A percentile compares a stretch with the other conserved stretches of the same genome.
phyloP scores from a whole-genome alignment of 2,888 invertebrate genomes.

The Taphrorychus bicolor region DNA sequence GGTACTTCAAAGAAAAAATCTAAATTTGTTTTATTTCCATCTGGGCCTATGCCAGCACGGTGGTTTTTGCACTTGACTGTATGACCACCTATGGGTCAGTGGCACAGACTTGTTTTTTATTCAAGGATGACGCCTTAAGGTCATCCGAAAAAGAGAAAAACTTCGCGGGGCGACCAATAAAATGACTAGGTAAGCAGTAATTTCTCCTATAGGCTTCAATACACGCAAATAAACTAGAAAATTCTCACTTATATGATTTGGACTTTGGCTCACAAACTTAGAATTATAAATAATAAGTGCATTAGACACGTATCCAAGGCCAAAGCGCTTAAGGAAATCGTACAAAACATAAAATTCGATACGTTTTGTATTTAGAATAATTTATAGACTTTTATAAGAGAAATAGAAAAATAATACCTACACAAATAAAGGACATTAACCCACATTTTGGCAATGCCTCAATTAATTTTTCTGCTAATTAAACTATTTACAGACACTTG shows the following conservation, averaged over 20 bases:
- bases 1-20: conserved; percentile 30
- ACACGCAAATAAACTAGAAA: too few relatives aligned
- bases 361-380: background rate
- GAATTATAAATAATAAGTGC: too few relatives aligned
- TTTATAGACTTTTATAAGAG: background rate
- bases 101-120: conserved; percentile 28
- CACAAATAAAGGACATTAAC: background rate
- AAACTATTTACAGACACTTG: background rate
- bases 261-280: background rate
- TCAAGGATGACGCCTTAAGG: background rate
- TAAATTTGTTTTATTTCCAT: conserved; percentile 18
- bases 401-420: background rate
- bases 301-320: background rate
- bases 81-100: conserved; percentile 32
- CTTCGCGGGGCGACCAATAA: background rate
- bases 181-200: too few relatives aligned
- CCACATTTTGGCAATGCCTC: conserved; percentile 1
- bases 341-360: background rate
- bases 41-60: conserved; percentile 31
- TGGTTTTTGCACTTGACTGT: conserved; percentile 23
- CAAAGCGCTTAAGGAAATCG: background rate
- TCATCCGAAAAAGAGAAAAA: conserved; percentile 19
- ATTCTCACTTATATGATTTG: background rate
- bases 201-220: too few relatives aligned
- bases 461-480: background rate